phyloP scores from a whole-genome alignment of 2,888 invertebrate genomes.

The Elgonia sp. region DNA sequence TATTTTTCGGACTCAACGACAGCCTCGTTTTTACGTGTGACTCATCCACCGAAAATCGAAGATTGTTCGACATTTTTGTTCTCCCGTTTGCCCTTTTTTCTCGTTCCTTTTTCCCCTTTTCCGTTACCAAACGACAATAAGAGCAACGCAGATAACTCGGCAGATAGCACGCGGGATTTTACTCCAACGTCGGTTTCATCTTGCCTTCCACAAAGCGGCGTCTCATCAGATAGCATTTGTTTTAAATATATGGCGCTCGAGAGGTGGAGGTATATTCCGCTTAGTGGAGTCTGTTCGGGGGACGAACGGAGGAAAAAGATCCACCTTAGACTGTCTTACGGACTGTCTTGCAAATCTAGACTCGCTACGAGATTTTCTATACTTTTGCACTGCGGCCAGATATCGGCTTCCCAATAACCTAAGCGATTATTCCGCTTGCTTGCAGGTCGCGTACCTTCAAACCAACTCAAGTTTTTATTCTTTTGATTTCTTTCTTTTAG shows the following conservation, averaged over 20 bases:
- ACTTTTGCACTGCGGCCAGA: slow-evolving; percentile 78
- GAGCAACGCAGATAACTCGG: slow-evolving; percentile 76
- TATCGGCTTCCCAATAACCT: slow-evolving; percentile 87
- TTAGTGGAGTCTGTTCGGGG: neutral
- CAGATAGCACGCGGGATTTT: slow-evolving; percentile 75
- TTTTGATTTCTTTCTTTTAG: slow-evolving; percentile 32
- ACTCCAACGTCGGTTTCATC: slow-evolving; percentile 82
- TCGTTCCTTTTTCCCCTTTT: slow-evolving; percentile 11
- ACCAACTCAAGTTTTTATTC: slow-evolving; percentile 40
- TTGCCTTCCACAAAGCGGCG: slow-evolving; percentile 85
- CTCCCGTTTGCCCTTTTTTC: neutral
- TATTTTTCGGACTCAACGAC: slow-evolving; percentile 19
- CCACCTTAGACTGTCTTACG: slow-evolving; percentile 60
- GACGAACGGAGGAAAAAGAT: slow-evolving; percentile 69
- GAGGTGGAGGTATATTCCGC: slow-evolving; percentile 82
- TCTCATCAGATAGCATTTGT: slow-evolving; percentile 87
- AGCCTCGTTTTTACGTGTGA: slow-evolving; percentile 36
- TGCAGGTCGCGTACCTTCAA: slow-evolving; percentile 38
- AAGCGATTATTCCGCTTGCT: slow-evolving; percentile 82
- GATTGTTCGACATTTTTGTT: slow-evolving; percentile 24
- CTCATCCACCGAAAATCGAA: slow-evolving; percentile 61
- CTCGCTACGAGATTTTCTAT: slow-evolving; percentile 62
- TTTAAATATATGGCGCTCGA: slow-evolving; percentile 86
- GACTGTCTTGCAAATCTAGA: slow-evolving; percentile 76
- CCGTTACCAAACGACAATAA: slow-evolving; percentile 68